Evolutionary conservation across 2,113 vertebrate genomes (phyloP), one percentile per base, ranked within the genome.

Genomic region (Aythya baeri): DNA sequence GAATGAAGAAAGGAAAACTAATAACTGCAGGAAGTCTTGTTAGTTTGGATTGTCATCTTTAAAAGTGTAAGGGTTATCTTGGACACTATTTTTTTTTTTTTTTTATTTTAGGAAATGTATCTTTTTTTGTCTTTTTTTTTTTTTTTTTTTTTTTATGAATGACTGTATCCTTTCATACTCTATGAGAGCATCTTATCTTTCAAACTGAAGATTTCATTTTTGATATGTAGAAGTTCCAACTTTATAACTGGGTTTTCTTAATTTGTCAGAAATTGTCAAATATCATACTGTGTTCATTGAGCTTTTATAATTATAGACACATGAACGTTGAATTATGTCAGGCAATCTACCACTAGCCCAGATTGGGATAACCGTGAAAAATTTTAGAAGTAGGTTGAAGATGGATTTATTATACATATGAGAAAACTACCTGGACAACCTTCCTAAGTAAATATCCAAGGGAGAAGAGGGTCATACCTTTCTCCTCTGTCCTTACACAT

Each of bases 1-100:
- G 25, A 96, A 74, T 31, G 63, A 65, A 86, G 59, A 85, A 95
- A 89, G 26, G 13, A 86, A 41, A 41, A 41, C 38, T 89, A 93
- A 80, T 76, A 66, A 70, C 66, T 78, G 3, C 18, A 85, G 20
- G 41, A 18, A 85, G 62, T 81, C 71, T 95, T 88, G 29, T 88
- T 62, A 90, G 25, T 66, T 87, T 70, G 36, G 13, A 70, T 44
- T 80, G 55, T 46, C 73, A 65, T 74, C 31, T 55, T 55, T 36
- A 70, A 91, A 94, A 54, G 13, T 66, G 17, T 27, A 70, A 87
- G 27, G 15, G 52, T 61, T 63, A 22, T 55, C 87, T n/a, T 43
- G 46, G 49, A 74, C 75, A 68, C 1, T 17, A 54, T 55, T 70
- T 63, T 20, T 20, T 12, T 41, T 41, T 41, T 38, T 41, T 38